phyloP scores from a whole-genome alignment of 2,797 vertebrate species.

The Bovichtus variegatus region DNA sequence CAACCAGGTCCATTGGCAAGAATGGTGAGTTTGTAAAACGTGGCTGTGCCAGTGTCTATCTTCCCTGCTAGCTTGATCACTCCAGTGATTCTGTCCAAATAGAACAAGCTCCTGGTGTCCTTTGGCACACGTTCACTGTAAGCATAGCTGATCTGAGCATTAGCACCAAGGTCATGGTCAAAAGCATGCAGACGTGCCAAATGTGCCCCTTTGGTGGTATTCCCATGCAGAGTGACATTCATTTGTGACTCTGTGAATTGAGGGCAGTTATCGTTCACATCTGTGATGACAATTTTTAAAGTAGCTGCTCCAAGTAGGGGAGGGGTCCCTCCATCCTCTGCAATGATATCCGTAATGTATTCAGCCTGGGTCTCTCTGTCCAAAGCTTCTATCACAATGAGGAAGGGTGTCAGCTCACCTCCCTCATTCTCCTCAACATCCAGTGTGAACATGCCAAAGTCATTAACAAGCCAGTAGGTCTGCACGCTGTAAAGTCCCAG shows the following conservation, averaged over 20 bases:
- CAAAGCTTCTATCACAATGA: conserved; percentile 92
- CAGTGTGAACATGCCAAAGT: conserved; percentile 94
- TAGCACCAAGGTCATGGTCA: conserved; percentile 93
- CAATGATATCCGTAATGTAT: conserved; percentile 94
- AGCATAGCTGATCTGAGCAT: conserved; percentile 93
- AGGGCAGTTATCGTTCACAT: conserved; percentile 98
- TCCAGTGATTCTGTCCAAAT: conserved; percentile 91
- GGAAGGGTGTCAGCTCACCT: conserved; percentile 94
- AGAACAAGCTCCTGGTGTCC: conserved; percentile 90
- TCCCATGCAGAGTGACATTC: conserved; percentile 92
- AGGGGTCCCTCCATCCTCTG: conserved; percentile 95
- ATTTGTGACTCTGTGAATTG: conserved; percentile 90
- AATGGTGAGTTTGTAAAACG: conserved; percentile 91
- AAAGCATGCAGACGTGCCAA: conserved; percentile 89
- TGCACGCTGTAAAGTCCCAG: conserved; percentile 91
- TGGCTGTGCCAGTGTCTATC: conserved; percentile 86
- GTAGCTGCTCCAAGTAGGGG: conserved; percentile 92
- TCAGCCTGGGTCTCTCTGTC: conserved; percentile 93
- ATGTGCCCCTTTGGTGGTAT: conserved; percentile 89
- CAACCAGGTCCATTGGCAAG: conserved; percentile 95
- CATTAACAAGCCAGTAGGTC: conserved; percentile 94
- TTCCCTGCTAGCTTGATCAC: conserved; percentile 88
- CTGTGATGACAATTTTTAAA: conserved; percentile 92
- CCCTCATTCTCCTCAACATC: conserved; percentile 96
- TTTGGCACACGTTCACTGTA: conserved; percentile 95